Conservation (phyloP, 2,113 vertebrate genomes). For the Urocitellus parryii region DNA sequence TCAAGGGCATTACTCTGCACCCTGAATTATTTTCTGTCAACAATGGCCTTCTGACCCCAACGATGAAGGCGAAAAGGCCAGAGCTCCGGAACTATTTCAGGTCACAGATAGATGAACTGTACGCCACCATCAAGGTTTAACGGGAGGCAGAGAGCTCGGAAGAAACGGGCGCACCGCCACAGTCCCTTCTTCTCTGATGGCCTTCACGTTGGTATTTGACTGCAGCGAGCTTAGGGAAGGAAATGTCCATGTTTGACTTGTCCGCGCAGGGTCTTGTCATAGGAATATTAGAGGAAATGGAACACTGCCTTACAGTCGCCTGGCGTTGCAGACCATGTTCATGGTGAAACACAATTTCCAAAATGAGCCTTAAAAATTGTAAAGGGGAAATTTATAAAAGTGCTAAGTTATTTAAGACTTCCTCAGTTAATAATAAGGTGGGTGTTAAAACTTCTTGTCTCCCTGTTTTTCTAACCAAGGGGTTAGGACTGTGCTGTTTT, state of each 20-base stretch:
- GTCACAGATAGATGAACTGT: conserved; percentile 94
- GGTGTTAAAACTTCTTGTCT: conserved; percentile 66
- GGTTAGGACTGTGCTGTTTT: conserved; percentile 81
- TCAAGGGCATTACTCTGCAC: conserved; percentile 92
- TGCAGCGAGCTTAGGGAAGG: conserved; percentile 84
- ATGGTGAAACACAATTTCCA: conserved; percentile 86
- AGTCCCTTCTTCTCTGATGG: conserved; percentile 72
- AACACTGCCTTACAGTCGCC: conserved; percentile 88
- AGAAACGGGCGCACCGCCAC: conserved; percentile 60
- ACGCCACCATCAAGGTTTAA: conserved; percentile 94
- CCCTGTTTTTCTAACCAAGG: conserved; percentile 76
- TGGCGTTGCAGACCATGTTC: conserved; percentile 85
- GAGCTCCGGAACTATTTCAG: conserved; percentile 92
- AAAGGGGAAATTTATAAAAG: conserved; percentile 84
- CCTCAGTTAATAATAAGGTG: conserved; percentile 84
- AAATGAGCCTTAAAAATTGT: conserved; percentile 90
- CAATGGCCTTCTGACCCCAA: conserved; percentile 97
- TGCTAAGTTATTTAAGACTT: conserved; percentile 87
- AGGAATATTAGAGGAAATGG: conserved; percentile 86
- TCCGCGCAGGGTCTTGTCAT: conserved; percentile 84
- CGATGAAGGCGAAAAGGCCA: conserved; percentile 95
- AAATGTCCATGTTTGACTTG: conserved; percentile 82
- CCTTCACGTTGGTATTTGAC: conserved; percentile 82
- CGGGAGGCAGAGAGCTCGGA: background rate
- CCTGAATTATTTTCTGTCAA: conserved; percentile 94